Base-by-base conservation (phyloP, 1,140 invertebrate genomes). In the Whitmania pigra region DNA sequence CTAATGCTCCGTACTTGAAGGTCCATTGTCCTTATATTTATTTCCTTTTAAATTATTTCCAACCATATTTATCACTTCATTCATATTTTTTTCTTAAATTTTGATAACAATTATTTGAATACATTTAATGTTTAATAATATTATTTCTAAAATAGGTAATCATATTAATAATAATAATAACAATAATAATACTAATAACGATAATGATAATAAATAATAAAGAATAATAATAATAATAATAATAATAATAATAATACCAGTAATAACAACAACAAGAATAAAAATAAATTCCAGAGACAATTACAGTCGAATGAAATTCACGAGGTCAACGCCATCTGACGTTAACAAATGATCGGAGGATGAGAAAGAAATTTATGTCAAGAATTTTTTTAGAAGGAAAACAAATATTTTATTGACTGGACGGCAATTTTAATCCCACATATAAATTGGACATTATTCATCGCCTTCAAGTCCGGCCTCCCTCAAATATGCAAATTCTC, bases 401-500 rank as follows among this genome's bases (percentile, higher is more conserved):
- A 63, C 57, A 63, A 63, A 63, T 63, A 63, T 63, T 63, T 63
- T 63, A 63, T 63, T 63, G 57, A 63, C 57, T 63, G 57, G 22
- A 25, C 20, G 22, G 22, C 57, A 63, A 22, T 63, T 63, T 63
- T 25, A 63, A 25, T 31, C 57, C 6, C 11, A 63, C 57, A 63
- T 63, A 63, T 63, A 63, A 63, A 63, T 63, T 63, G 57, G 22
- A 63, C 18, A 63, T 63, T 63, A 63, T 63, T 63, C 57, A 63
- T 63, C 22, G 29, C 9, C 22, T n/a, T 31, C 57, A 31, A 63
- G 29, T 25, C 22, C 22, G 57, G 18, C 22, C 22, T 11, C 57
- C 22, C 57, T 25, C 57, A n/a, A 22, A 63, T 31, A 63, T 63
- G 29, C 29, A 63, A 22, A 63, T 31, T 11, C 54, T 1, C 43